Base-by-base conservation (phyloP, 2,888 invertebrate species). In the Sinodicranocentrus sp. region DNA sequence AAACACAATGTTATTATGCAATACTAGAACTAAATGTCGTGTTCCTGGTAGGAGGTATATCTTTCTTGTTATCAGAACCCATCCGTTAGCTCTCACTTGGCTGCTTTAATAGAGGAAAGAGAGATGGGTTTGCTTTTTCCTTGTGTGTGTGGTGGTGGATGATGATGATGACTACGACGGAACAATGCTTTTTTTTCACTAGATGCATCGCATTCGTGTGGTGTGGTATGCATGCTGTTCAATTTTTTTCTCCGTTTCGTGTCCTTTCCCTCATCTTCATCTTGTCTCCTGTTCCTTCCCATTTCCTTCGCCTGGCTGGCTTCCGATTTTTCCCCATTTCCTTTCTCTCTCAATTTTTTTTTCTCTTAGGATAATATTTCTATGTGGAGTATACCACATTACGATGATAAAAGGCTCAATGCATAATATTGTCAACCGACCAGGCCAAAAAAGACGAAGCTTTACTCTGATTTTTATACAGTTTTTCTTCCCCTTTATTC, bases 271-370 rank as follows among this genome's bases (percentile, higher is more conserved):
- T 19, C 52, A 17, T 52, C 52, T 52, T 19, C 52, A 17, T 52
- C 52, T 52, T 52, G 52, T 52, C 52, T 52, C 52, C 19, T 52
- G 52, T 52, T 52, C 52, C 52, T 52, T 52, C 52, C 19, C 52
- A 52, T 52, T 52, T 52, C 52, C 52, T 52, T 52, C 52, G 52
- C 52, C 52, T 52, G 52, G 52, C 52, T 52, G 52, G 52, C 52
- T 52, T 52, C 52, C 52, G 52, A 52, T 52, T 52, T 52, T 52
- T 17, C 17, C 6, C 17, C 19, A 52, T 52, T 52, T 52, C 19
- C 19, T 17, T 19, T 52, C 19, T 19, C 52, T 52, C 19, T 17
- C 52, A 19, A 17, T 17, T 52, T 19, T n/a, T 17, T 52, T 17
- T 52, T 33, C 33, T 52, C 19, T 19, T 52, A 33, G 10, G 33